Evolutionary conservation across 2,797 vertebrate species (phyloP).

Genomic region (Arctocebus calabarensis): DNA sequence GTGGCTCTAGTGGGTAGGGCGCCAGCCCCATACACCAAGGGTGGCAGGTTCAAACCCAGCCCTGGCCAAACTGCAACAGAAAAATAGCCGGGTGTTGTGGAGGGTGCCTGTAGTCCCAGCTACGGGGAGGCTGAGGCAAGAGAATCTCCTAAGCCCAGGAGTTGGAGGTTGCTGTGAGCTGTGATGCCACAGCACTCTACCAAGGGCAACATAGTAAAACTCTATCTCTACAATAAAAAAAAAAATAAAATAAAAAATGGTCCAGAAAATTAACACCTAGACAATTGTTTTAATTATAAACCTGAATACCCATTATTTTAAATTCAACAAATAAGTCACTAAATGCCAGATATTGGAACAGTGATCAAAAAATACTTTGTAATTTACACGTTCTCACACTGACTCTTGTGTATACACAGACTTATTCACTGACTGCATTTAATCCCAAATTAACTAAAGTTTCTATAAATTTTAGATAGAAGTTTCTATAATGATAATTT

Average conservation of each 20-base stretch:
- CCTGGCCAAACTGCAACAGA: too few species aligned
- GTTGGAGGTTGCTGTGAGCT: too few species aligned
- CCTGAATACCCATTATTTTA: conserved; percentile 38
- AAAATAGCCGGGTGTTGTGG: too few species aligned
- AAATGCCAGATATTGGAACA: not conserved
- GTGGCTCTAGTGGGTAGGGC: too few species aligned
- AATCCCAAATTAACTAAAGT: not conserved
- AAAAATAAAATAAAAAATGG: not conserved
- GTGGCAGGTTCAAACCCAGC: too few species aligned
- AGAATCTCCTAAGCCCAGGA: too few species aligned
- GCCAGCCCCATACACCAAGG: too few species aligned
- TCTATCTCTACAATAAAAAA: too few species aligned
- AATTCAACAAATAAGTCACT: conserved; percentile 34
- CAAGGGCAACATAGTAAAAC: too few species aligned
- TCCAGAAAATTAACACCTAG: not conserved
- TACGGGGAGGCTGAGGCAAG: too few species aligned
- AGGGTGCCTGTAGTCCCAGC: too few species aligned
- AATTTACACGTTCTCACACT: not conserved
- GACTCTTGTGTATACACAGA: not conserved
- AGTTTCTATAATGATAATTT: conserved; percentile 13
- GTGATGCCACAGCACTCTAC: too few species aligned
- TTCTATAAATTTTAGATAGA: conserved; percentile 43
- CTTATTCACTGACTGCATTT: not conserved
- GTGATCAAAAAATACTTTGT: conserved; percentile 21
- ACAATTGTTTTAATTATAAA: conserved; percentile 40